Evolutionary conservation across 2,797 vertebrate species (phyloP), one percentile per base, ranked within the genome.

Genomic region (Bradypodion ventrale): DNA sequence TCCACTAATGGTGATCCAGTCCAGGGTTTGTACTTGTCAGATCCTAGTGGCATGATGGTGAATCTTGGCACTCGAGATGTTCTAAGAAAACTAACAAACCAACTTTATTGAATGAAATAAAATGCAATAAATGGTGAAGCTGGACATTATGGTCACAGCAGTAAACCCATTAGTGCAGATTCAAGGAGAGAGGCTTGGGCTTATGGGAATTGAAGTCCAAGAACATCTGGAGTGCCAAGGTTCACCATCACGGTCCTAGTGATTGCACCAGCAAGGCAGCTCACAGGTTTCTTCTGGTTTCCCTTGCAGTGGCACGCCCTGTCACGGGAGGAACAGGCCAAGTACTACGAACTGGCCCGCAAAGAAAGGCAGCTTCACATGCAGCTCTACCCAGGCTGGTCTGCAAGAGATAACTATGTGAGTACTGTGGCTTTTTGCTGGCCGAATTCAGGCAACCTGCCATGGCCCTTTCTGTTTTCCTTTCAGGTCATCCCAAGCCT

Each of bases 341-440:
- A 99, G 94, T 99, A 99, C 94, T 99, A 99, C 21, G 98, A 99
- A 95, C 91, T 99, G 95, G 98, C 98, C 80, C 95, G 98, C 81
- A 99, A 99, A 90, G 98, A 99, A 95, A 96, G 98, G 96, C 98
- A 99, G 95, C 97, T 99, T 86, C 98, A 99, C 94, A 99, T 99
- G 98, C 98, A 99, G 94, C 97, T 99, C 6, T 99, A 99, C 94
- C 98, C 98, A 0, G 99, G 98, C 94, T 99, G 98, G 98, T 99
- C 98, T 25, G 98, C 98, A 78, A 94, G 98, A 75, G 98, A 99
- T 95, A 99, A 99, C 96, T 99, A 99, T 1, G 98, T 99, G 95
- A 99, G 98, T 95, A 75, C 42, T 40, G 44, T 52, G 74, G 29
- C 65, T 56, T 32, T n/a, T n/a, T 5, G 35, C 21, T 13, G n/a